Evolutionary conservation across 2,113 vertebrate species (phyloP), one percentile per base, ranked within the genome.

Genomic region (Sturnus vulgaris): DNA sequence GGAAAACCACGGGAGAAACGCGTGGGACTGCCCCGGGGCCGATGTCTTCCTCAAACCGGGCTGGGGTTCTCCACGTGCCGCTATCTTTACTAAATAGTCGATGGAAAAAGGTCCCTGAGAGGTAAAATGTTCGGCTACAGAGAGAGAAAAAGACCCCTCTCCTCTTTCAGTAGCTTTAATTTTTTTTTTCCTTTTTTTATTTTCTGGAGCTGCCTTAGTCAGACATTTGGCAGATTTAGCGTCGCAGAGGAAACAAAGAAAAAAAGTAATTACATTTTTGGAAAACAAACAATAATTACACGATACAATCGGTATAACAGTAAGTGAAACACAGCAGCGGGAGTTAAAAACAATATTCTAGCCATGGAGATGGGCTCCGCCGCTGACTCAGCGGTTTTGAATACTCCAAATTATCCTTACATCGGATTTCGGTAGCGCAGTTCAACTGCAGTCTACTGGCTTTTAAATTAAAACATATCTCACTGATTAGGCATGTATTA

Each of bases 241-340:
- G 86, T 64, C 91, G 91, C n/a, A 86, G 95, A 83, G 91, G 59
- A 95, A 97, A 92, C 77, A 94, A 92, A 78, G 82, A 33, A 95
- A 91, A 84, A 86, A 95, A 94, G 96, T 98, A 98, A 98, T 98
- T 98, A 98, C 96, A 97, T 97, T 97, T 96, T 91, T 95, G 96
- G 94, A 96, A 98, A 97, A 94, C 96, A 97, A 98, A 97, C 97
- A 97, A 96, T 97, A 97, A 97, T 98, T 97, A 98, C 96, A 96
- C 42, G 59, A 96, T 93, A 82, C 73, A 95, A 95, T 92, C 90
- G 83, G 95, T 92, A 89, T 92, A 97, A 90, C 93, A 95, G 96
- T 92, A 96, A 96, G 92, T 4, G 66, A 94, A 91, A 84, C 93
- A 95, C 87, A 96, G 83, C 88, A 72, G 93, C 87, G n/a, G 68